Evolutionary conservation across 35 echinoderm and acorn worm genomes (phyloP).

Genomic region (Apostichopus japonicus): DNA sequence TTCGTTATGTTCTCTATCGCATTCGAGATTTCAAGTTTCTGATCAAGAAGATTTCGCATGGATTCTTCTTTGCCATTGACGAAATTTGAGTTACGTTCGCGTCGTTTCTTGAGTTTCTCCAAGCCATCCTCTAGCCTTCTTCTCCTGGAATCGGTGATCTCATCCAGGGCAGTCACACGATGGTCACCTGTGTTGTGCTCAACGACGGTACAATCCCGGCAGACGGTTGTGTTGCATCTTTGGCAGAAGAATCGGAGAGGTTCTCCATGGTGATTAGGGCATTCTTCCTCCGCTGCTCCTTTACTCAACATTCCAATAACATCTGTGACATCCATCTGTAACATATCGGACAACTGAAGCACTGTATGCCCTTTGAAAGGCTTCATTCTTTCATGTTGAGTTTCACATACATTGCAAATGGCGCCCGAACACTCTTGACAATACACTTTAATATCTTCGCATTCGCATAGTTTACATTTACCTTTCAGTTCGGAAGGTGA

Average conservation of each 20-base stretch:
- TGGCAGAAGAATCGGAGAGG: slow-evolving; percentile 46
- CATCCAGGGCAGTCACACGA: slow-evolving; percentile 28
- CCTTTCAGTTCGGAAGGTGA: neutral
- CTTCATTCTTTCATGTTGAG: slow-evolving; percentile 42
- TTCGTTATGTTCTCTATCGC: slow-evolving; percentile 42
- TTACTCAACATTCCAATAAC: slow-evolving; percentile 19
- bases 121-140: neutral
- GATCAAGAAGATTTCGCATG: slow-evolving; percentile 15
- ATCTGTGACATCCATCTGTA: neutral
- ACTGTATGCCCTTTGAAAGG: slow-evolving; percentile 37
- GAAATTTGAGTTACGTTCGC: slow-evolving; percentile 1
- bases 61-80: neutral
- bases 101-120: neutral
- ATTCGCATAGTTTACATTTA: slow-evolving; percentile 36
- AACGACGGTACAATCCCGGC: slow-evolving; percentile 36
- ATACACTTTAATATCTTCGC: neutral
- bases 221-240: slow-evolving; percentile 7
- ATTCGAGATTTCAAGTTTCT: slow-evolving; percentile 22
- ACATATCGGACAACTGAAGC: neutral
- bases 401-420: slow-evolving; percentile 15
- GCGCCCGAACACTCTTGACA: slow-evolving; percentile 22
- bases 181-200: slow-evolving; percentile 38
- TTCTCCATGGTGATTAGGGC: slow-evolving; percentile 16
- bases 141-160: neutral
- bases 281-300: slow-evolving; percentile 16